Base-by-base conservation (phyloP, 2,113 vertebrate genomes). In the Chrysochloris asiatica region DNA sequence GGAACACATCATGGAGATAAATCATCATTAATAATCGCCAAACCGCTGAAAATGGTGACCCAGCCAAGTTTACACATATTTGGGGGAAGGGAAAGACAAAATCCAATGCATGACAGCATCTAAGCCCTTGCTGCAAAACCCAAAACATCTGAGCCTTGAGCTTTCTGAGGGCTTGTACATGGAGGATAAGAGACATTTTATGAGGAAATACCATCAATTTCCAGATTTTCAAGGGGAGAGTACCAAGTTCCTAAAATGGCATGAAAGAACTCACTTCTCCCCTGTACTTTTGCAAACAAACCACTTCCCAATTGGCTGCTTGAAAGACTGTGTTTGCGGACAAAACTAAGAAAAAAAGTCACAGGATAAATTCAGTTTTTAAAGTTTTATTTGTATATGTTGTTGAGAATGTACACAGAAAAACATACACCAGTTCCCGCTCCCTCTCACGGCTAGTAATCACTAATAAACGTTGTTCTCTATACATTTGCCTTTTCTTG, bases 251-350 rank as follows among this genome's bases (percentile, higher is more conserved):
- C 33, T 9, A 24, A 21, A 30, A 17, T 17, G 14, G 33, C n/a
- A n/a, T n/a, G n/a, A n/a, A n/a, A n/a, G n/a, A n/a, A 12, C 14
- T 67, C 19, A 1, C 8, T 28, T n/a, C 22, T n/a, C 17, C 30
- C 63, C 43, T 4, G 48, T 0, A 0, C 50, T 3, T 45, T 21
- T 69, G 11, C 52, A n/a, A 6, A 4, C 56, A 11, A 36, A 52
- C 21, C 17, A 1, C 24, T 52, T 59, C 76, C 76, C 0, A n/a
- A 0, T 16, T 21, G 4, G 43, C 17, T 0, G 14, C 33, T 54
- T 4, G 1, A 4, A 4, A 79, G 5, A 48, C 43, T 1, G 0
- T 0, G 28, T 41, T 12, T 24, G 1, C 54, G 41, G n/a, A 28
- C 36, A 28, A 47, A 65, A 41, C 30, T 4, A 9, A 82, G 72